Percentiles rank a stretch among this genome's conserved stretches.
Conservation (phyloP, 2,888 invertebrate genomes). For the Philaethria dido region DNA sequence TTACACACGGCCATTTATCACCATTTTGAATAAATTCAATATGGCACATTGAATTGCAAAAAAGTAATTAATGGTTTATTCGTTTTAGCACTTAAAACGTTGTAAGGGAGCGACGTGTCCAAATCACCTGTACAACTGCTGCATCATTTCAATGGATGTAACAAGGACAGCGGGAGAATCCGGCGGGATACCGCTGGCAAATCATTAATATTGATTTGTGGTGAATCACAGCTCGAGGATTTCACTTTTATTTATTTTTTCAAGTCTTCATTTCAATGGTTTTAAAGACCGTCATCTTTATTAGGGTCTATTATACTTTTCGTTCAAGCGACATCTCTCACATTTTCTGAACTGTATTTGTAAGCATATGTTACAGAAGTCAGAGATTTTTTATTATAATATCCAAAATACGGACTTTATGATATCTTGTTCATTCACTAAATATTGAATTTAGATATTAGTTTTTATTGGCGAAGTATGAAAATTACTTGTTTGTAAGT, state of each 20-base stretch:
- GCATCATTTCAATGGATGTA: constrained; percentile 51
- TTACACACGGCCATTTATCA: constrained; percentile 75
- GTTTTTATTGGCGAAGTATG: constrained; percentile 18
- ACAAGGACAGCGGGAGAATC: constrained; percentile 58
- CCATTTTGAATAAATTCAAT: constrained; percentile 84
- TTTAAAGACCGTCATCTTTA: constrained; percentile 59
- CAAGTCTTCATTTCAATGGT: constrained; percentile 53
- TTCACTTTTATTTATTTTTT: constrained; percentile 80
- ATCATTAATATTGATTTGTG: constrained; percentile 85
- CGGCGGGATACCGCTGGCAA: constrained; percentile 74
- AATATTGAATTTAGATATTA: constrained; percentile 37
- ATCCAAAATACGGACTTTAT: constrained; percentile 37
- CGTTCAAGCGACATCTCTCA: constrained; percentile 46
- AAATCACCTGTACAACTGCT: too few relatives aligned
- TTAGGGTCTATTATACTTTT: constrained; percentile 51
- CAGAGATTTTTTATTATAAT: constrained; percentile 42
- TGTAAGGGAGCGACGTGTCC: constrained; percentile 82
- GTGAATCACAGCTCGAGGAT: constrained; percentile 83
- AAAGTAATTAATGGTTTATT: constrained; percentile 84
- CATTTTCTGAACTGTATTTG: constrained; percentile 41
- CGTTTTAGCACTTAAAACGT: constrained; percentile 83
- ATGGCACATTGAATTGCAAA: constrained; percentile 83
- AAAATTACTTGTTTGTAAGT: constrained; percentile 15
- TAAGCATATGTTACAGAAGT: constrained; percentile 38
- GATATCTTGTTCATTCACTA: constrained; percentile 37